Evolutionary conservation across 1,140 invertebrate genomes (phyloP).

Genomic region (Heliothis virescens): DNA sequence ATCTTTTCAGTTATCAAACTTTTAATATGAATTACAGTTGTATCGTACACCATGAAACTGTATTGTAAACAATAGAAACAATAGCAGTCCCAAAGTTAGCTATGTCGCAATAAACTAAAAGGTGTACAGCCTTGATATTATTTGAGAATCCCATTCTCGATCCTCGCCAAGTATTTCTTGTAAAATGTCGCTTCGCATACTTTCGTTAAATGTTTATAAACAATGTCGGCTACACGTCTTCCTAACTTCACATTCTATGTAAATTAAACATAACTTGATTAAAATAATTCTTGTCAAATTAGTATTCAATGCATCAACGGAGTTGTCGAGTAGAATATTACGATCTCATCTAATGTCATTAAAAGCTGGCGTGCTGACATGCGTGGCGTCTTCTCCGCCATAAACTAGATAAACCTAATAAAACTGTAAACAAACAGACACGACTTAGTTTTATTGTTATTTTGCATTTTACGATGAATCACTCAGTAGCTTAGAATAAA

Average conservation of each 20-base stretch:
- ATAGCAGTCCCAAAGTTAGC: background rate
- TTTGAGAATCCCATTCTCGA: constrained; percentile 28
- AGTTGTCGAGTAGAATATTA: background rate
- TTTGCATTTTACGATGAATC: background rate
- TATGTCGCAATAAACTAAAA: constrained; percentile 30
- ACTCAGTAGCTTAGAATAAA: background rate
- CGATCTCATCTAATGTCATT: constrained; percentile 16
- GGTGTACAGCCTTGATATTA: constrained; percentile 39
- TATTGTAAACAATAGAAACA: background rate
- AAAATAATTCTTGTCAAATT: constrained; percentile 5
- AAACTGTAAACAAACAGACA: constrained; percentile 5
- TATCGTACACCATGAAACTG: background rate
- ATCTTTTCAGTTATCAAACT: no score
- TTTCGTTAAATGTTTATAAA: background rate
- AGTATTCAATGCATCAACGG: constrained; percentile 18
- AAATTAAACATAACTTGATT: background rate
- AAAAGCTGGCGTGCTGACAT: constrained; percentile 22
- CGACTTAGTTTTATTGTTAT: constrained; percentile 13
- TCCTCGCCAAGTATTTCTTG: background rate
- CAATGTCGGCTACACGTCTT: background rate
- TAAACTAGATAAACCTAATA: constrained; percentile 12
- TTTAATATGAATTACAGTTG: background rate
- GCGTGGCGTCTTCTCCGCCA: constrained; percentile 4
- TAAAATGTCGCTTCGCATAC: constrained; percentile 6
- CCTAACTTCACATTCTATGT: background rate